Conservation (phyloP, 2,888 invertebrate genomes). For the Theretra japonica region DNA sequence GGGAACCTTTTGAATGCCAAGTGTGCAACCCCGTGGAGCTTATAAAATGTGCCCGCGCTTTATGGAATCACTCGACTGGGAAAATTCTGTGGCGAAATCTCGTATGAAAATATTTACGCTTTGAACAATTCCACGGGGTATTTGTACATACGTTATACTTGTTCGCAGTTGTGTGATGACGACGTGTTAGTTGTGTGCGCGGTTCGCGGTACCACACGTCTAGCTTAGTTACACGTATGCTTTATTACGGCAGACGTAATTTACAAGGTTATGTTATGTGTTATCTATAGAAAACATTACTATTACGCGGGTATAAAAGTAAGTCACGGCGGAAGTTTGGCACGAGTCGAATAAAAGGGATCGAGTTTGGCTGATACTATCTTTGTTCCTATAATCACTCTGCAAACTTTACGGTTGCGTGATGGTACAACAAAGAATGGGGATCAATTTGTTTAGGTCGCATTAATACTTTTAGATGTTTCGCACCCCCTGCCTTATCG, state of each 20-base stretch:
- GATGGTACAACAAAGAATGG: constrained; percentile 58
- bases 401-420: constrained; percentile 58
- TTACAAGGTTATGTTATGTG: not conserved
- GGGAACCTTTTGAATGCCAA: constrained; percentile 48
- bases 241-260: not conserved
- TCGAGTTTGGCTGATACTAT: constrained; percentile 43
- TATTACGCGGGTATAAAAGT: constrained; percentile 29
- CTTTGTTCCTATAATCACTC: constrained; percentile 50
- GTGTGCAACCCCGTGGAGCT: constrained; percentile 49
- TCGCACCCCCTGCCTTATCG: constrained; percentile 21
- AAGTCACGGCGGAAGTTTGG: constrained; percentile 34
- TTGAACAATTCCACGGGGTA: constrained; percentile 52
- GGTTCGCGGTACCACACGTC: too few relatives aligned
- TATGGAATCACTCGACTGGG: constrained; percentile 59
- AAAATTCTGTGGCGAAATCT: constrained; percentile 56
- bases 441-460: constrained; percentile 56
- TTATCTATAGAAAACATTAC: constrained; percentile 25
- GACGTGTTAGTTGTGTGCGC: constrained; percentile 23
- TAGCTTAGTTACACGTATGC: too few relatives aligned
- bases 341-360: constrained; percentile 45
- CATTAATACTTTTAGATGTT: constrained; percentile 44
- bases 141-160: constrained; percentile 52
- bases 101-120: constrained; percentile 62
- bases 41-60: constrained; percentile 61
- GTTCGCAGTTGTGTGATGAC: constrained; percentile 44